Base-by-base conservation (phyloP, 2,888 invertebrate species). In the Cryptocheilus praepositus region DNA sequence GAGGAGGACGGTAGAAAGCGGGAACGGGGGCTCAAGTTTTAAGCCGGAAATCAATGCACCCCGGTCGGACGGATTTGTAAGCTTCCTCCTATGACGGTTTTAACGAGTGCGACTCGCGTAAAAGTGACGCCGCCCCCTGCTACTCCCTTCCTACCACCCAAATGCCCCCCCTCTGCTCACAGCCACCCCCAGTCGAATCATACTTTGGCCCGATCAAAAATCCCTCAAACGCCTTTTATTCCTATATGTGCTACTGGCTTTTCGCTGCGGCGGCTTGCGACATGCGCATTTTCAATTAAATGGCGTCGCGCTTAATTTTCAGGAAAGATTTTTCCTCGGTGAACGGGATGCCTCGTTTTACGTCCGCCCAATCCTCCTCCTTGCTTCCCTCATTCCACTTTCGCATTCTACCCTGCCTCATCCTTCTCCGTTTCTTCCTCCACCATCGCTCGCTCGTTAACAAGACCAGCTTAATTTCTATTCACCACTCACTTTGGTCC, bases 41-140 rank as follows among this genome's bases (percentile, higher is more conserved):
- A 79, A 79, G 78, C 79, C 79, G 79, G 79, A 79, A 79, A 79
- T 79, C 78, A 79, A 79, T 79, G 79, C 74, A 69, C 76, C 76
- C 36, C 78, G 76, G 73, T 75, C 71, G 76, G 74, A 79, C 74
- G 78, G 75, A 78, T 79, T 79, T 77, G 74, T 74, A 71, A 76
- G 74, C 78, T 76, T 76, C 71, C 69, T 71, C 70, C 76, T 78
- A 79, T 79, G 78, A 79, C 78, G 78, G 76, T 78, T 79, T 79
- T 79, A 79, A 78, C 78, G 78, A 79, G 78, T 74, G 69, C 70
- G 70, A 78, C 77, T 71, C 67, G 77, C 68, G 77, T 71, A 74
- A 77, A 77, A 77, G 73, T 74, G 70, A 74, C 67, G 77, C 74
- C 69, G 68, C 67, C 61, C 70, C 61, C 67, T 63, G 13, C 21